Evolutionary conservation across 2,797 vertebrate species (phyloP).

Genomic region (Eupleurogrammus muticus): DNA sequence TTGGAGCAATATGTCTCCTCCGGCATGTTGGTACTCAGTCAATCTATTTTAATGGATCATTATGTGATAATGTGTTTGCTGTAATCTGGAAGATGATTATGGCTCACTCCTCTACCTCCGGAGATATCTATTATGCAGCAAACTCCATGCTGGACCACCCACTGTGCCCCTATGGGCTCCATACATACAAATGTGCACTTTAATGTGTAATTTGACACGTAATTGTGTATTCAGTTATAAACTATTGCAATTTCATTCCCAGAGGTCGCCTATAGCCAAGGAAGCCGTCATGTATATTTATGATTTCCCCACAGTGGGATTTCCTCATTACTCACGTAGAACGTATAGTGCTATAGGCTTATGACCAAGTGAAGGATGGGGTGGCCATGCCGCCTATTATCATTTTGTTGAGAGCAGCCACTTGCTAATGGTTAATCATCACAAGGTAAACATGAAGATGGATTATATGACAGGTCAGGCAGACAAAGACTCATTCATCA

Average conservation of each 20-base stretch:
- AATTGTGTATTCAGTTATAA: conserved; percentile 40
- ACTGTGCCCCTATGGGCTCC: conserved; percentile 34
- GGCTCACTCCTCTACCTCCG: conserved; percentile 23
- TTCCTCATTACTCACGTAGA: conserved; percentile 47
- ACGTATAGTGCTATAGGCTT: conserved; percentile 12
- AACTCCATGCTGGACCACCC: conserved; percentile 25
- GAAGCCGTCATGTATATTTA: conserved; percentile 45
- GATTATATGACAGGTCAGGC: conserved; percentile 56
- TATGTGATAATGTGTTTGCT: conserved; percentile 47
- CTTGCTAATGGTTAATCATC: conserved; percentile 67
- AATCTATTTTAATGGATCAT: conserved; percentile 37
- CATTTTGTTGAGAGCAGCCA: conserved; percentile 54
- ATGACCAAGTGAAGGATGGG: conserved; percentile 55
- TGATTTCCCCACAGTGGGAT: conserved; percentile 37
- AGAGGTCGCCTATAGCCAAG: conserved; percentile 42
- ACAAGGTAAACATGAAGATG: conserved; percentile 62
- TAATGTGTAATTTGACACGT: conserved; percentile 41
- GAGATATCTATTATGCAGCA: conserved; percentile 32
- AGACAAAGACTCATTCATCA: conserved; percentile 50
- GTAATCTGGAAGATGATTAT: conserved; percentile 52
- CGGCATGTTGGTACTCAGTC: conserved; percentile 37
- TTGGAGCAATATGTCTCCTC: conserved; percentile 29
- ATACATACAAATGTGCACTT: conserved; percentile 32
- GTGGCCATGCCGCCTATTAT: conserved; percentile 44
- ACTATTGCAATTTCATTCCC: conserved; percentile 37